Evolutionary conservation across 2,113 vertebrate species (phyloP).

Genomic region (Indicator maculatus): DNA sequence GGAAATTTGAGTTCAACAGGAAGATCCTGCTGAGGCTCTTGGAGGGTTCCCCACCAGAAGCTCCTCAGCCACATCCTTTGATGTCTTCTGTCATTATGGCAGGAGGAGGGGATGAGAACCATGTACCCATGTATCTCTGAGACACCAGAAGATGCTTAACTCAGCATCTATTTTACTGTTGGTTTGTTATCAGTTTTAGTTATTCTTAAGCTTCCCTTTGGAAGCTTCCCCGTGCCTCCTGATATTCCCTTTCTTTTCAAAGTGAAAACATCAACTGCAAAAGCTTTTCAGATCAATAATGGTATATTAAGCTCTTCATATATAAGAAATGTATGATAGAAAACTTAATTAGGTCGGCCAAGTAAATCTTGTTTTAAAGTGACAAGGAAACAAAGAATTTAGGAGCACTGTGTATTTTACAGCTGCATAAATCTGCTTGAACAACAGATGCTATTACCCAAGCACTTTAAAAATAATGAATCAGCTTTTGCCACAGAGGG

Average conservation of each 20-base stretch:
- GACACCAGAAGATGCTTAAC: background rate
- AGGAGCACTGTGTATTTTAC: constrained; percentile 39
- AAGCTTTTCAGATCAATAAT: constrained; percentile 33
- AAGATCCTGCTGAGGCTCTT: background rate
- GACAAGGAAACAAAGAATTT: constrained; percentile 54
- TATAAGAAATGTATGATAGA: constrained; percentile 45
- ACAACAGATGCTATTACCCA: constrained; percentile 45
- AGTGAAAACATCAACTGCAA: constrained; percentile 27
- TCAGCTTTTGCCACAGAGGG: constrained; percentile 5
- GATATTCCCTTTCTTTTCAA: background rate
- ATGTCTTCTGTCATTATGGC: background rate
- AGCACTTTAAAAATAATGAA: constrained; percentile 56
- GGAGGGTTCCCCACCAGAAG: background rate
- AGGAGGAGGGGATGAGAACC: background rate
- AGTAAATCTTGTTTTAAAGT: constrained; percentile 60
- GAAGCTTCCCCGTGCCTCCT: background rate
- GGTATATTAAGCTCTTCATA: constrained; percentile 39
- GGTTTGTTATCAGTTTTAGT: background rate
- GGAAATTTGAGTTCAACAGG: background rate
- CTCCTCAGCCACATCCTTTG: background rate
- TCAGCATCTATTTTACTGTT: background rate
- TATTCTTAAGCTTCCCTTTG: background rate
- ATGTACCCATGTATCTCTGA: background rate
- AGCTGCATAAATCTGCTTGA: constrained; percentile 42
- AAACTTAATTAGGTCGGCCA: constrained; percentile 47